Evolutionary conservation across 92 coral and sea anemone species (phyloP), one percentile per base, ranked within the genome.

Genomic region (Parazoanthus atlanticus): DNA sequence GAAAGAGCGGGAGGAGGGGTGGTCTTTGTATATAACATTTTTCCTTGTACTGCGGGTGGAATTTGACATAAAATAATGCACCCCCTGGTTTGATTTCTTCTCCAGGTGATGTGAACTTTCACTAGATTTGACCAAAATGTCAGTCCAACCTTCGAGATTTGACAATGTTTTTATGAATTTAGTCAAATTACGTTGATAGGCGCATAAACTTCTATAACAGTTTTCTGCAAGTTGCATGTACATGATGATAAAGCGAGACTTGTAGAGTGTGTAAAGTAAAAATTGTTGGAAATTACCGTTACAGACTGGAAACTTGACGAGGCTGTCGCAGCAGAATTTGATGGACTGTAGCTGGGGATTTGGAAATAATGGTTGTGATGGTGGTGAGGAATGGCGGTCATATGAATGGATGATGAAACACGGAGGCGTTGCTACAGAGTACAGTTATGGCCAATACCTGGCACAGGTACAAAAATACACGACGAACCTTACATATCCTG

Each of bases 331-430:
- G 82, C 99, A 97, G 90, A 94, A 91, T 49, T 88, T 97, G 74
- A 89, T 97, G 80, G 99, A 97, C 86, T 97, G 99, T 61, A 90
- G 96, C 15, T 97, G 99, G 99, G 99, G 99, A 6, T 95, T 89
- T 88, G 98, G 98, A 32, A 97, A 97, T 67, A 95, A 95, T 86
- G 99, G 94, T 10, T 97, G 99, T 82, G 98, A 90, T 90, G 99
- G 99, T 54, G 99, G 99, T 40, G 98, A 95, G 74, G 99, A 97
- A 83, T 97, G 88, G 74, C 94, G 98, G 15, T 94, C 99, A 29
- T 97, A 92, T 67, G 97, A 97, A 80, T 97, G 98, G 97, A 88
- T 97, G 73, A 91, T 97, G 93, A 97, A 97, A 65, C 98, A 96
- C 70, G 96, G 96, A 29, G 99, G 99, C 10, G 91, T 97, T 86